Conservation (phyloP, 2,113 vertebrate species). For the Centrocercus urophasianus region DNA sequence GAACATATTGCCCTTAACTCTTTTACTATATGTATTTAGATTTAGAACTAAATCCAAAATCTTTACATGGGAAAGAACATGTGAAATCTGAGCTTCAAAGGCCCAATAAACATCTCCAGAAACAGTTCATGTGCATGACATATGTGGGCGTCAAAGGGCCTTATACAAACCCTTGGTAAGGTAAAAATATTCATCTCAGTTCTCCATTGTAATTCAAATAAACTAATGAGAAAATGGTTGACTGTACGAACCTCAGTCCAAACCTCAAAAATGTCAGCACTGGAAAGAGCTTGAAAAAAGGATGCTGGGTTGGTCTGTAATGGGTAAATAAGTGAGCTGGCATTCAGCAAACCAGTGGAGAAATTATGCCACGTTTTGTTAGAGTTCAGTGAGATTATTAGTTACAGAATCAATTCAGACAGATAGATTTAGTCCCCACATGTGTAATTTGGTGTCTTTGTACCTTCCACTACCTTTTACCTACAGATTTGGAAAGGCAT, state of each 20-base stretch:
- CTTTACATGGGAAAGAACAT: background rate
- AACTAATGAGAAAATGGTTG: background rate
- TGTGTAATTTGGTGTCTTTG: background rate
- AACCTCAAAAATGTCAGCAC: background rate
- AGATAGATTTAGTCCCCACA: background rate
- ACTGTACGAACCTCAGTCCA: background rate
- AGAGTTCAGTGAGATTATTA: background rate
- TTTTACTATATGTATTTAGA: background rate
- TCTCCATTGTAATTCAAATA: background rate
- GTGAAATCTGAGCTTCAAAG: background rate
- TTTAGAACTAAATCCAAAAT: background rate
- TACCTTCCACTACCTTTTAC: background rate
- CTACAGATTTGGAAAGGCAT: background rate
- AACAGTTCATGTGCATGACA: background rate
- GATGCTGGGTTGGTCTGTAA: background rate
- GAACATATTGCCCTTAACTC: background rate
- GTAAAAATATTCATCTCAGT: background rate
- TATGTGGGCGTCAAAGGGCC: background rate
- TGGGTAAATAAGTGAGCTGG: background rate
- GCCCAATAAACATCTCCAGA: background rate
- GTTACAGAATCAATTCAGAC: background rate
- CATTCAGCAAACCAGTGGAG: background rate
- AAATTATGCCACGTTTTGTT: background rate
- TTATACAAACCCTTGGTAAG: background rate
- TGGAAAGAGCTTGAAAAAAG: background rate